These are phyloP conservation scores for Sebastes melanostomus DNA, from an alignment of 2,797 vertebrate genomes.

Conservation along the genomic window DNA sequence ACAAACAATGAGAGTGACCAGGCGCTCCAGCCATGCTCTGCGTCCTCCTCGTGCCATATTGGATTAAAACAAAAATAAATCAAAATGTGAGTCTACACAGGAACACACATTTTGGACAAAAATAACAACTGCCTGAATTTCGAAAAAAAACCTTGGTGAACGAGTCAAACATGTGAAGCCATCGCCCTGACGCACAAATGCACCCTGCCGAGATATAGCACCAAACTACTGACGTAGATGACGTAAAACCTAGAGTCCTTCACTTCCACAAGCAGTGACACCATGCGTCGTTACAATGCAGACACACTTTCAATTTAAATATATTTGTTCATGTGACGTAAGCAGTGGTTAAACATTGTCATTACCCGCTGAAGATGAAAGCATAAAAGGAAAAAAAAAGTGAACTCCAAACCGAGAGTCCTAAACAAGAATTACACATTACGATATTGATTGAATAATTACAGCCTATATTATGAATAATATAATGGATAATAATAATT, in stretches of 20 bases:
- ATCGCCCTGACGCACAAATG: background rate
- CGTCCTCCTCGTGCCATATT: too few species aligned
- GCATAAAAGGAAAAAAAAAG: accelerated
- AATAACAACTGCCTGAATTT: accelerated
- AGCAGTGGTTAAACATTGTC: background rate
- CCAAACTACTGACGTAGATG: constrained; percentile 13
- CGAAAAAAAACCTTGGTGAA: background rate
- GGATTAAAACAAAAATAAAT: too few species aligned
- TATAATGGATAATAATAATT: background rate
- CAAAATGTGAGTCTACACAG: background rate
- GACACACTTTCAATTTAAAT: background rate
- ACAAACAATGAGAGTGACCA: too few species aligned
- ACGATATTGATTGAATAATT: background rate
- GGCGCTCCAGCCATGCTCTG: too few species aligned
- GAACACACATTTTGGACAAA: background rate
- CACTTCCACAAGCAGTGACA: constrained; percentile 58
- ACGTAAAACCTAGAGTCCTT: background rate
- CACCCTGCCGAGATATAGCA: background rate
- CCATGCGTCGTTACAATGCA: constrained; percentile 28
- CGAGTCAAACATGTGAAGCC: background rate
- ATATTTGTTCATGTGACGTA: background rate
- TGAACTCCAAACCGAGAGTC: too few species aligned
- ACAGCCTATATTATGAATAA: too few species aligned
- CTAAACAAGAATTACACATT: background rate
- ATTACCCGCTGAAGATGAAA: background rate